These are phyloP conservation scores for Lepidochitona cinerea DNA, from an alignment of 2,888 invertebrate species.

Conservation along the genomic window DNA sequence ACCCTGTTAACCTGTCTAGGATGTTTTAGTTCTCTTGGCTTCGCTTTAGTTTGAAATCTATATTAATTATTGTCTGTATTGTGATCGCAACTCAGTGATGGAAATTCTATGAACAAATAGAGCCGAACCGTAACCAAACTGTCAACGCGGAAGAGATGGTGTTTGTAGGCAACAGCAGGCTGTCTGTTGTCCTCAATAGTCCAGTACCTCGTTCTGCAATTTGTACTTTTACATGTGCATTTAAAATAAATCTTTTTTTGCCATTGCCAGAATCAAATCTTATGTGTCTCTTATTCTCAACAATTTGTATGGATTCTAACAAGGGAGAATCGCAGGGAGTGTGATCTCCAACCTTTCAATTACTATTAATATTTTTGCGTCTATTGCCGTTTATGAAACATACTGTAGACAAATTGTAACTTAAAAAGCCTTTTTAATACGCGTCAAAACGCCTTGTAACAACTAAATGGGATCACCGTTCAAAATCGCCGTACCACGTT, in stretches of 20 bases:
- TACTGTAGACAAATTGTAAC: too few species aligned
- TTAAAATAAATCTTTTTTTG: neutral
- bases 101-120: constrained; percentile 1
- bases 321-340: too few species aligned
- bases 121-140: neutral
- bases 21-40: neutral
- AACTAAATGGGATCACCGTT: too few species aligned
- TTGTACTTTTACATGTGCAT: constrained; percentile 8
- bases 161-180: constrained; percentile 1
- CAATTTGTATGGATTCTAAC: too few species aligned
- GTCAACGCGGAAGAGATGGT: neutral
- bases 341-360: too few species aligned
- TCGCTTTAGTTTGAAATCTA: neutral
- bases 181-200: constrained; percentile 4
- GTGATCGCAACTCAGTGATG: neutral
- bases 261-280: constrained; percentile 7
- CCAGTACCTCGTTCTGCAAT: constrained; percentile 6
- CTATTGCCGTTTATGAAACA: too few species aligned
- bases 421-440: too few species aligned
- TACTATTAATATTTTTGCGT: too few species aligned
- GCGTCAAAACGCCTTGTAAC: too few species aligned
- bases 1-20: neutral
- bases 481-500: too few species aligned
- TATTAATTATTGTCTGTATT: constrained; percentile 3
- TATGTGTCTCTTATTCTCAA: too few species aligned